Percentiles rank a stretch among this genome's conserved stretches.
These are phyloP conservation scores for Pachliopta kotzebuea DNA, from an alignment of 2,888 invertebrate species.

Conservation along the genomic window DNA sequence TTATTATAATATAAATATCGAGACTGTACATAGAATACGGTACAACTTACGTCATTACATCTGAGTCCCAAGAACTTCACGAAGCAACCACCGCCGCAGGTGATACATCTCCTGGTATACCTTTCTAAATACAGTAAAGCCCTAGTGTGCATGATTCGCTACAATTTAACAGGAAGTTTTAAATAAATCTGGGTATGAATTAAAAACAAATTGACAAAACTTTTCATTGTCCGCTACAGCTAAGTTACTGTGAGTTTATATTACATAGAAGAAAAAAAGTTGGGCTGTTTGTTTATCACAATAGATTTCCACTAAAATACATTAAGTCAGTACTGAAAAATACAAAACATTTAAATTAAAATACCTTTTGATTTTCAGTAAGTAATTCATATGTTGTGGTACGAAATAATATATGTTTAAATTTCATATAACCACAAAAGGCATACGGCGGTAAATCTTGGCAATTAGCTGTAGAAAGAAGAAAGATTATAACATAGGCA, in stretches of 20 bases:
- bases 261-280: too few relatives aligned
- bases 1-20: too few relatives aligned
- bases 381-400: slow-evolving; percentile 82
- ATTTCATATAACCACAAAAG: slow-evolving; percentile 82
- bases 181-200: too few relatives aligned
- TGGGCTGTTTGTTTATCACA: too few relatives aligned
- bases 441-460: slow-evolving; percentile 81
- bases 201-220: too few relatives aligned
- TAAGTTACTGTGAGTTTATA: too few relatives aligned
- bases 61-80: slow-evolving; percentile 59
- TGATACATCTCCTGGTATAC: slow-evolving; percentile 77
- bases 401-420: slow-evolving; percentile 78
- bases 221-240: too few relatives aligned
- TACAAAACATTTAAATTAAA: too few relatives aligned
- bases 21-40: too few relatives aligned
- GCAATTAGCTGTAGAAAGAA: slow-evolving; percentile 58
- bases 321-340: too few relatives aligned
- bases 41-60: slow-evolving; percentile 54
- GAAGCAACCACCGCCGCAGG: slow-evolving; percentile 81
- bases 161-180: slow-evolving; percentile 19
- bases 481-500: background rate
- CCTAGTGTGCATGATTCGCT: slow-evolving; percentile 80
- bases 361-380: slow-evolving; percentile 81
- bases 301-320: background rate
- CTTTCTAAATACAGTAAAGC: slow-evolving; percentile 81